phyloP scores from a whole-genome alignment of 2,888 invertebrate species.

The Callimorpha dominula region DNA sequence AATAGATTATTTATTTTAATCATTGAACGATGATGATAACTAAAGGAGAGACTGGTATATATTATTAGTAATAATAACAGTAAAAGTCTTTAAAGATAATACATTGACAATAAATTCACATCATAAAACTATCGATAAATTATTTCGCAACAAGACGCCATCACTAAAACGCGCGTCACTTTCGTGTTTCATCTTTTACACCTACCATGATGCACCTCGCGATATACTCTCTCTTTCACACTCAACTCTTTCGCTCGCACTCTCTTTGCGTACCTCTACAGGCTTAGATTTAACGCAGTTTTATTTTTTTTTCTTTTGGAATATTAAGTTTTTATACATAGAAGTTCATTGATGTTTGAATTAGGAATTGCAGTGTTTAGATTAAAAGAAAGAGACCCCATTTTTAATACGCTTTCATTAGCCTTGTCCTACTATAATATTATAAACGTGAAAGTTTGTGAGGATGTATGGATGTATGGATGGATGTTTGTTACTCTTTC shows the following conservation, averaged over 20 bases:
- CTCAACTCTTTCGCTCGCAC: constrained; percentile 54
- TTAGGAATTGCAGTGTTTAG: not conserved
- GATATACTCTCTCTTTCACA: constrained; percentile 57
- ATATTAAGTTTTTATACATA: constrained; percentile 13
- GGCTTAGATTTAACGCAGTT: constrained; percentile 43
- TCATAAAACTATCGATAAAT: constrained; percentile 28
- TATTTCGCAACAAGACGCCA: constrained; percentile 49
- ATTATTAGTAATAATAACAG: too few relatives aligned
- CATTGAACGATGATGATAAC: too few relatives aligned
- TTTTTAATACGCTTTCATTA: too few relatives aligned
- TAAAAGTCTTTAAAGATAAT: not conserved
- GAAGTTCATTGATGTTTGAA: not conserved
- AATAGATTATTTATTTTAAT: too few relatives aligned
- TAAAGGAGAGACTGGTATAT: too few relatives aligned
- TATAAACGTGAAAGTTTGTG: too few relatives aligned
- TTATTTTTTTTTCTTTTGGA: constrained; percentile 30
- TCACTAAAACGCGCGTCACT: constrained; percentile 80
- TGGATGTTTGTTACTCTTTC: too few relatives aligned
- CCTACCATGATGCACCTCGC: constrained; percentile 79
- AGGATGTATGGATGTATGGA: too few relatives aligned
- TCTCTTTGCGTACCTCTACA: constrained; percentile 41
- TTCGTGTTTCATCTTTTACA: constrained; percentile 85
- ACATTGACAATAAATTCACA: not conserved
- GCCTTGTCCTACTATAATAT: too few relatives aligned
- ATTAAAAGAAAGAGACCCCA: not conserved